Conservation (phyloP, 2,888 invertebrate species). For the Caenorhabditis macrosperma region DNA sequence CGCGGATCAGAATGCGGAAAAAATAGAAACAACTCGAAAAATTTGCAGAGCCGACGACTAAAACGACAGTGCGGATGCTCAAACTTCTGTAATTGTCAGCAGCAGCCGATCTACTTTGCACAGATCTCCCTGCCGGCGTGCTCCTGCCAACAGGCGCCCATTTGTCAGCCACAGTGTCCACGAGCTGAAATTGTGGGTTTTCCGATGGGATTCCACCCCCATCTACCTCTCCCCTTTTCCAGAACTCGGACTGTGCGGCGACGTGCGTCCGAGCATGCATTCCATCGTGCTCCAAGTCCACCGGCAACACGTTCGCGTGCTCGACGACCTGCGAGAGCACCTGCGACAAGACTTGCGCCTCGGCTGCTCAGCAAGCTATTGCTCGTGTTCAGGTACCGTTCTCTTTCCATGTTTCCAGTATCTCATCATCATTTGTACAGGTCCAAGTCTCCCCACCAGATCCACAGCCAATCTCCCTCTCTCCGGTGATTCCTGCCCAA, state of each 20-base stretch:
- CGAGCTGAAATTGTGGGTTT: slow-evolving; percentile 60
- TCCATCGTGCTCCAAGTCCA: slow-evolving; percentile 59
- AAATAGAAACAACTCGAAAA: too few species aligned
- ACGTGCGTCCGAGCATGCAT: slow-evolving; percentile 66
- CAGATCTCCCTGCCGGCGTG: slow-evolving; percentile 59
- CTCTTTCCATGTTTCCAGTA: neutral
- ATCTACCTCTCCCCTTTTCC: neutral
- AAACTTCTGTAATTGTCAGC: slow-evolving; percentile 67
- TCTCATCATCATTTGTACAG: neutral
- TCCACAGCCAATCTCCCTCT: slow-evolving; percentile 26
- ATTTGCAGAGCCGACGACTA: slow-evolving; percentile 57
- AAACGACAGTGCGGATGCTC: slow-evolving; percentile 68
- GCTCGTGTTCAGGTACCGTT: slow-evolving; percentile 46
- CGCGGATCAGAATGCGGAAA: too few species aligned
- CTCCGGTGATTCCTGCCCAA: neutral
- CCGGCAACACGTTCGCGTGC: slow-evolving; percentile 60
- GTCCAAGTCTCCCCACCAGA: slow-evolving; percentile 35
- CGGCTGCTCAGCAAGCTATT: slow-evolving; percentile 56
- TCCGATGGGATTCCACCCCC: neutral
- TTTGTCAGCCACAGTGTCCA: slow-evolving; percentile 63
- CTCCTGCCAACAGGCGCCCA: slow-evolving; percentile 63
- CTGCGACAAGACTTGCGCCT: slow-evolving; percentile 61
- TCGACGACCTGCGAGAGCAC: slow-evolving; percentile 59
- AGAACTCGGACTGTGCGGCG: slow-evolving; percentile 63
- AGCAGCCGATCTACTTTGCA: slow-evolving; percentile 49